phyloP scores from a whole-genome alignment of 2,797 vertebrate genomes.

The Enteromius anoplus region DNA sequence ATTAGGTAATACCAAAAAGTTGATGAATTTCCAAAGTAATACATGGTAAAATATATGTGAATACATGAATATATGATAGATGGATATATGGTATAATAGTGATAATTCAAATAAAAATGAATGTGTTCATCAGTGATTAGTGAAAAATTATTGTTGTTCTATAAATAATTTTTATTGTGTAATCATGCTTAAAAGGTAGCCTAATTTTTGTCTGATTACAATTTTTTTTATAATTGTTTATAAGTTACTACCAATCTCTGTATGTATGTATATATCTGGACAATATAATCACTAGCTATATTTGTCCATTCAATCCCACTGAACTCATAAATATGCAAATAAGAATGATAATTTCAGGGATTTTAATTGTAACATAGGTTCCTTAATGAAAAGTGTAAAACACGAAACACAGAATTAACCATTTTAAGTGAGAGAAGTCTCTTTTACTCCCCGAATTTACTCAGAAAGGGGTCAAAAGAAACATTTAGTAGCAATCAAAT shows the following conservation, averaged over 20 bases:
- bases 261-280: neutral
- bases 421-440: neutral
- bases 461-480: neutral
- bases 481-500: neutral
- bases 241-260: neutral
- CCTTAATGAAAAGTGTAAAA: neutral
- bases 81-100: too few species aligned
- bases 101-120: too few species aligned
- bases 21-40: too few species aligned
- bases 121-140: neutral
- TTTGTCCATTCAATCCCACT: neutral
- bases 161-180: neutral
- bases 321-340: neutral
- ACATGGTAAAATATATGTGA: too few species aligned
- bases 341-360: too few species aligned
- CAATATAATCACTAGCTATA: neutral
- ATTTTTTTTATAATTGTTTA: neutral
- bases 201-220: neutral
- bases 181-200: neutral
- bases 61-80: too few species aligned
- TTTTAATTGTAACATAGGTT: neutral
- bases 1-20: neutral
- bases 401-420: neutral
- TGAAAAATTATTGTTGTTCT: neutral
- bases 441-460: neutral